Conservation (phyloP, 2,113 vertebrate species). For the Erythrocebus patas region DNA sequence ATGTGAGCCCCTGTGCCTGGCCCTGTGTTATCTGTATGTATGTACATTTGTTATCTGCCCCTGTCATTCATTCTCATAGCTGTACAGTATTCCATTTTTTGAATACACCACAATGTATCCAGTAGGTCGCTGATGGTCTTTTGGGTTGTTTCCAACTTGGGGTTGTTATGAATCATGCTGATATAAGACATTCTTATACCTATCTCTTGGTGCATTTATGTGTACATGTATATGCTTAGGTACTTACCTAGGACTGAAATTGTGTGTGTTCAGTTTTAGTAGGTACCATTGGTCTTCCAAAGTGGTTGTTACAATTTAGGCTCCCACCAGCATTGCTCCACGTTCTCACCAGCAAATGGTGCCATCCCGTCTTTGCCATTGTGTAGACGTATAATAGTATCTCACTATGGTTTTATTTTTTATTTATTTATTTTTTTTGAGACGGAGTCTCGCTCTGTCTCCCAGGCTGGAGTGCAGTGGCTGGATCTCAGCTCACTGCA, state of each 20-base stretch:
- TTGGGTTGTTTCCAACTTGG: not conserved
- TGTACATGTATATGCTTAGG: not conserved
- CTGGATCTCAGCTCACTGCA: no score
- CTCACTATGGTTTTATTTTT: not conserved
- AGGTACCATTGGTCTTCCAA: not conserved
- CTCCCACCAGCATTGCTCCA: not conserved
- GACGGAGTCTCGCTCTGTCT: no score
- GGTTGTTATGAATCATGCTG: not conserved
- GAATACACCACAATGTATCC: not conserved
- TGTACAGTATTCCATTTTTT: not conserved
- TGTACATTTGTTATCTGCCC: not conserved
- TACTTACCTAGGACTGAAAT: not conserved
- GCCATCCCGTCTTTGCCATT: not conserved
- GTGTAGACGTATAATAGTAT: not conserved
- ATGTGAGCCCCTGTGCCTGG: no score
- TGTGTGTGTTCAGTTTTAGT: not conserved
- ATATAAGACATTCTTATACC: not conserved
- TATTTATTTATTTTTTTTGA: no score
- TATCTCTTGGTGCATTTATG: not conserved
- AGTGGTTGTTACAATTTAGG: not conserved
- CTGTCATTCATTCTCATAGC: not conserved
- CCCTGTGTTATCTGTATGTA: not conserved
- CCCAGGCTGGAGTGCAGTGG: no score
- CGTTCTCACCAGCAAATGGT: not conserved
- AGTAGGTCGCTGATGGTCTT: not conserved